Evolutionary conservation across 2,113 vertebrate species (phyloP).

Genomic region (Progne subis): DNA sequence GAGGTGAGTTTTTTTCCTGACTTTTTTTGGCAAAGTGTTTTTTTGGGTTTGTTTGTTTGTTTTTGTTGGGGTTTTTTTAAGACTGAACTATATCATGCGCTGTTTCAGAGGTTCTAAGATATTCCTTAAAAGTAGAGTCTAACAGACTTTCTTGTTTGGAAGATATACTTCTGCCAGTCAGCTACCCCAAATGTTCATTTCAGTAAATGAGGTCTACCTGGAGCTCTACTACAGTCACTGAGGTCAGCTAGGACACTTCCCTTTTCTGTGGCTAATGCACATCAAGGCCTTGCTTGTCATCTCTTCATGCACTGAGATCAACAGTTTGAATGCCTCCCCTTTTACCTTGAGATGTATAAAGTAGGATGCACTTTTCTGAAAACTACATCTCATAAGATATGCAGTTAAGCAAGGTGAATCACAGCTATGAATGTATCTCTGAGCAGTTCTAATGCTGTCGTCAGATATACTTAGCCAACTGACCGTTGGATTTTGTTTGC

Average conservation of each 20-base stretch:
- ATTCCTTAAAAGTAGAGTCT: not conserved
- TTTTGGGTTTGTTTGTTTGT: not conserved
- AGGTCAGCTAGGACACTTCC: not conserved
- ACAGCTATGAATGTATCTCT: not conserved
- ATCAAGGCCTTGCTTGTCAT: not conserved
- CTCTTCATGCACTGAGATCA: not conserved
- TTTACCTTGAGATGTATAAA: not conserved
- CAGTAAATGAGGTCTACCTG: not conserved
- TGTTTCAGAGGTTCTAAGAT: not conserved
- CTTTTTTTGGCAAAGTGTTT: not conserved
- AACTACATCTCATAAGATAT: not conserved
- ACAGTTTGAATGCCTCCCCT: not conserved
- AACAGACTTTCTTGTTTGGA: not conserved
- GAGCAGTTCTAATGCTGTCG: not conserved
- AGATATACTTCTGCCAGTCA: not conserved
- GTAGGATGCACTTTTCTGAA: not conserved
- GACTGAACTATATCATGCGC: not conserved
- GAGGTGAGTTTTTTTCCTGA: not conserved
- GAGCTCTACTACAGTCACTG: not conserved
- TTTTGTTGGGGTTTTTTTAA: not conserved
- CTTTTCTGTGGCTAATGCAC: fast-evolving
- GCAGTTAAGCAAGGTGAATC: not conserved
- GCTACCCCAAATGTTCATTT: fast-evolving
- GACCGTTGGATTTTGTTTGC: not conserved
- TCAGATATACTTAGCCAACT: not conserved